Conservation (phyloP, 2,888 invertebrate species). For the Dicyrtoma fusca region DNA sequence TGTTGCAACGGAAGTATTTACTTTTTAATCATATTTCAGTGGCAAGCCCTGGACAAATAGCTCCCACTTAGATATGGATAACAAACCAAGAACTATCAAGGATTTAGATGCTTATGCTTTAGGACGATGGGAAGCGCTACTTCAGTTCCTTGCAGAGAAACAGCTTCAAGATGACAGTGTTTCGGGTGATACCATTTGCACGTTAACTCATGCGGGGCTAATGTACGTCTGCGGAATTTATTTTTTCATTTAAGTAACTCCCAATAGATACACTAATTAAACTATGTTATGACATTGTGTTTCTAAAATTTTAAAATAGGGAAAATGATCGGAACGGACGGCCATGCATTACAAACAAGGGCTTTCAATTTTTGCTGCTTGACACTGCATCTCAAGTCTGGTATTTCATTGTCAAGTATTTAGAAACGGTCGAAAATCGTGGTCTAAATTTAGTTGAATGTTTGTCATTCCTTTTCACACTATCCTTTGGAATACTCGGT, state of each 20-base stretch:
- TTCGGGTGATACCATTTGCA: constrained; percentile 90
- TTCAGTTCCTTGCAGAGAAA: constrained; percentile 82
- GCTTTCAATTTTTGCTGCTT: constrained; percentile 94
- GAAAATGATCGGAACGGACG: constrained; percentile 74
- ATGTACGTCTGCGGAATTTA: too few relatives aligned
- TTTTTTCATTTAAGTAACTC: too few relatives aligned
- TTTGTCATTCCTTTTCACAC: constrained; percentile 91
- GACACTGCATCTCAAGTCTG: constrained; percentile 94
- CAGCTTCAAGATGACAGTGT: constrained; percentile 81
- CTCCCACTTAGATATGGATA: constrained; percentile 78
- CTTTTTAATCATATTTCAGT: constrained; percentile 60
- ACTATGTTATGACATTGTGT: background rate
- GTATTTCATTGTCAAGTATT: constrained; percentile 95
- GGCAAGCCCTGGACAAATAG: constrained; percentile 89
- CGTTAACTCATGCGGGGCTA: constrained; percentile 87
- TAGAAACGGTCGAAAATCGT: constrained; percentile 86
- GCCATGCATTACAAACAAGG: constrained; percentile 87
- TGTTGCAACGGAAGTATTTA: too few relatives aligned
- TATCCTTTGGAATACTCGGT: constrained; percentile 91
- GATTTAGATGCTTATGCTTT: constrained; percentile 89
- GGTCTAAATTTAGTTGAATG: constrained; percentile 88
- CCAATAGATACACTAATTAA: background rate
- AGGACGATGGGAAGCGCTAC: constrained; percentile 94
- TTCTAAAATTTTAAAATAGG: constrained; percentile 60
- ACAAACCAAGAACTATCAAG: constrained; percentile 69